Evolutionary conservation across 2,113 vertebrate genomes (phyloP), one percentile per base, ranked within the genome.

Genomic region (Peucedramus taeniatus): DNA sequence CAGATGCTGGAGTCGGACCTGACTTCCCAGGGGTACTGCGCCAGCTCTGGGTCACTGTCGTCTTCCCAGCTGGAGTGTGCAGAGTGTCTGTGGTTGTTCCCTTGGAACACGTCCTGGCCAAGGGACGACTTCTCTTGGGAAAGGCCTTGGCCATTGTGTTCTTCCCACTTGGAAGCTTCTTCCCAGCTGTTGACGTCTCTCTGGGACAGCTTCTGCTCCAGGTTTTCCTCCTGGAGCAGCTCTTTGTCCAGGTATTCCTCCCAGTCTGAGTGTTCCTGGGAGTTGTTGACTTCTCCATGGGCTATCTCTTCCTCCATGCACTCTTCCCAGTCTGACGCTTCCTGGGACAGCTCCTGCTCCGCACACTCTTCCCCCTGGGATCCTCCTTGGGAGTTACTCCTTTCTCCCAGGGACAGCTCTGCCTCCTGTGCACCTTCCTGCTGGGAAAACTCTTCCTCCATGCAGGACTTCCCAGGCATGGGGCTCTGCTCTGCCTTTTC

Each of bases 1-100:
- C 28, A 6, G 30, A 23, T 42, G 21, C 14, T 0, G 2, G 11
- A 42, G 22, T 20, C 3, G 1, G 16, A 27, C 51, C 7, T 2
- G 2, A 20, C 30, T 56, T 20, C 7, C 9, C 23, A 26, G 7
- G 7, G 13, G 7, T 12, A 39, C 23, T n/a, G 70, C 0, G 1
- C 5, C 7, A 24, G 39, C 30, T 42, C 30, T 42, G 30, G 39
- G 39, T 26, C 4, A 4, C 22, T 44, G 70, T 42, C 5, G 9
- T 33, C 50, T 13, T 72, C 50, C 69, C 22, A 33, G 37, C 7
- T 11, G 22, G 39, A 44, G 31, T 9, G 10, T 3, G 2, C 6
- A 1, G 20, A 30, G 35, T 27, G 23, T 15, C 22, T 3, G 7
- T 15, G 37, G 22, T 7, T 31, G 15, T 14, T 53, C 22, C 37